Evolutionary conservation across 1,140 invertebrate species (phyloP).

Genomic region (Glossosoma conforme): DNA sequence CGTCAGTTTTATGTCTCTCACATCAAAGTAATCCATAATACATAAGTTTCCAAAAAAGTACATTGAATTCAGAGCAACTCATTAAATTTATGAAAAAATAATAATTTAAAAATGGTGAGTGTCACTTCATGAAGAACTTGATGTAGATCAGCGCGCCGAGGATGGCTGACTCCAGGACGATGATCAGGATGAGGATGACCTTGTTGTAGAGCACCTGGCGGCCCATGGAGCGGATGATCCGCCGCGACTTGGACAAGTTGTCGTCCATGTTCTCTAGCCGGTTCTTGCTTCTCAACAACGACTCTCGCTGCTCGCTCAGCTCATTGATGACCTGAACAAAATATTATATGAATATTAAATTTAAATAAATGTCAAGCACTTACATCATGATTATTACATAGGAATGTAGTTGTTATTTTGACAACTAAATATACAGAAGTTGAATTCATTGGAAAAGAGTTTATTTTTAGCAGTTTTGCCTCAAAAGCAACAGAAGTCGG

Average conservation of each 20-base stretch:
- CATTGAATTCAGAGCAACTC: too few species aligned
- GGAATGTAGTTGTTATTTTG: too few species aligned
- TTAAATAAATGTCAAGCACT: too few species aligned
- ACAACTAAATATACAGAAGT: too few species aligned
- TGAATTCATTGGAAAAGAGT: too few species aligned
- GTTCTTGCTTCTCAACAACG: slow-evolving; percentile 24
- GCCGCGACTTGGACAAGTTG: slow-evolving; percentile 19
- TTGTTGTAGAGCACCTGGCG: slow-evolving; percentile 29
- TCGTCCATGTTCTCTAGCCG: slow-evolving; percentile 28
- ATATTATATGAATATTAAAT: too few species aligned
- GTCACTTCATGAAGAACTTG: slow-evolving; percentile 17
- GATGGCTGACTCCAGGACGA: slow-evolving; percentile 24
- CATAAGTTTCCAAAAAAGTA: too few species aligned
- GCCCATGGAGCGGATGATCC: slow-evolving; percentile 24
- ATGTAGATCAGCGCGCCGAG: slow-evolving; percentile 16
- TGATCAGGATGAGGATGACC: slow-evolving; percentile 25
- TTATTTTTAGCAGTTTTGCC: too few species aligned
- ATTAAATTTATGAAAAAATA: background rate
- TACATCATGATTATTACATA: too few species aligned
- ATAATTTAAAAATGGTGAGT: background rate
- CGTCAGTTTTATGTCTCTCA: too few species aligned
- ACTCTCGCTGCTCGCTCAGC: slow-evolving; percentile 26
- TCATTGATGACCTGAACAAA: slow-evolving; percentile 25
- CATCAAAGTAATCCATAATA: too few species aligned
- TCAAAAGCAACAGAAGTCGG: too few species aligned